These are phyloP conservation scores for Sitta carolinensis DNA, from an alignment of 2,797 vertebrate genomes.

Conservation along the genomic window DNA sequence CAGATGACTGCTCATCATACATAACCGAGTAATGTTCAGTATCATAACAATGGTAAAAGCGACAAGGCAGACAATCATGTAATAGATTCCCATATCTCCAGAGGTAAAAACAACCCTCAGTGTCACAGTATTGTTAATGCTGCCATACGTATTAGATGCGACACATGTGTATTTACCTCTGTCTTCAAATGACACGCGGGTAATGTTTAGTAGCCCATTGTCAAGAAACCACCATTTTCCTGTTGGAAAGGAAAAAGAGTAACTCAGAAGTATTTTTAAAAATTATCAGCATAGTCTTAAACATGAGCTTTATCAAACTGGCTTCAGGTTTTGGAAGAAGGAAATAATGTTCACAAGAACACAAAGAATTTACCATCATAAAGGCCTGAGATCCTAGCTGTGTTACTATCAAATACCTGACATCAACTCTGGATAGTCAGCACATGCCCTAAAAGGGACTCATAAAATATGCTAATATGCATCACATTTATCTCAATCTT, in stretches of 20 bases:
- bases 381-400: not conserved
- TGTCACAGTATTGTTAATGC: constrained; percentile 90
- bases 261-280: not conserved
- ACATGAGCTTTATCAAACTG: not conserved
- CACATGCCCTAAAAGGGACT: not conserved
- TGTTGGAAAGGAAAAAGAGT: constrained; percentile 63
- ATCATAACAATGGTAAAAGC: constrained; percentile 97
- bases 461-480: not conserved
- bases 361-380: not conserved
- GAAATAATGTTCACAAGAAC: not conserved
- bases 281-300: not conserved
- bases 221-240: constrained; percentile 90
- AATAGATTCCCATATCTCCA: constrained; percentile 97
- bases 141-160: constrained; percentile 85
- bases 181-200: constrained; percentile 89
- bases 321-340: not conserved
- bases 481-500: not conserved
- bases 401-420: not conserved
- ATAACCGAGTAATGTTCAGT: constrained; percentile 93
- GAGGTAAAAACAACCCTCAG: constrained; percentile 92
- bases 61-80: constrained; percentile 96
- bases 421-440: not conserved
- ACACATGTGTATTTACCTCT: constrained; percentile 96
- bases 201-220: constrained; percentile 89
- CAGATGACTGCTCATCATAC: constrained; percentile 99